Conservation (phyloP, 2,797 vertebrate genomes). For the Bothrops alternatus region DNA sequence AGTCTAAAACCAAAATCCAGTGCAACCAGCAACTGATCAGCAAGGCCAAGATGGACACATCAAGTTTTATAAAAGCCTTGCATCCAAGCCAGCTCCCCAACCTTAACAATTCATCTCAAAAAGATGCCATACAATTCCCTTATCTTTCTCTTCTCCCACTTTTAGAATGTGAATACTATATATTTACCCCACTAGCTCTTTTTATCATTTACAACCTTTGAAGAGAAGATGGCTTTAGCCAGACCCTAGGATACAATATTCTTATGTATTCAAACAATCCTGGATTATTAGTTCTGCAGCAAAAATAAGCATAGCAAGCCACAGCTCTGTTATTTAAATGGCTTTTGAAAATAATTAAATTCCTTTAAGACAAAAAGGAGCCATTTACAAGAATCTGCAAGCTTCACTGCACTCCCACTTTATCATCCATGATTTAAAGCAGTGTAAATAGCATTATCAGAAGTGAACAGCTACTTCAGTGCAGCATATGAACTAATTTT, state of each 20-base stretch:
- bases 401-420: constrained; percentile 9
- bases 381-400: background rate
- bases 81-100: background rate
- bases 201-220: background rate
- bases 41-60: background rate
- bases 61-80: background rate
- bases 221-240: background rate
- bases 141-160: background rate
- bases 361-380: background rate
- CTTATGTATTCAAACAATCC: background rate
- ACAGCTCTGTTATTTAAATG: background rate
- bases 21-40: background rate
- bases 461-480: constrained; percentile 16
- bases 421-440: constrained; percentile 30
- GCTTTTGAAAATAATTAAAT: constrained; percentile 3
- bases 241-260: background rate
- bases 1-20: background rate
- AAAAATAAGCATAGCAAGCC: constrained; percentile 3
- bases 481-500: constrained; percentile 2
- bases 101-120: background rate
- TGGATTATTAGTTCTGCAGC: background rate
- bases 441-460: constrained; percentile 5
- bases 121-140: background rate
- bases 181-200: background rate
- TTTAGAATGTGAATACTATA: too few species aligned